Base-by-base conservation (phyloP, 2,797 vertebrate genomes). In the Gephyroberyx darwinii region DNA sequence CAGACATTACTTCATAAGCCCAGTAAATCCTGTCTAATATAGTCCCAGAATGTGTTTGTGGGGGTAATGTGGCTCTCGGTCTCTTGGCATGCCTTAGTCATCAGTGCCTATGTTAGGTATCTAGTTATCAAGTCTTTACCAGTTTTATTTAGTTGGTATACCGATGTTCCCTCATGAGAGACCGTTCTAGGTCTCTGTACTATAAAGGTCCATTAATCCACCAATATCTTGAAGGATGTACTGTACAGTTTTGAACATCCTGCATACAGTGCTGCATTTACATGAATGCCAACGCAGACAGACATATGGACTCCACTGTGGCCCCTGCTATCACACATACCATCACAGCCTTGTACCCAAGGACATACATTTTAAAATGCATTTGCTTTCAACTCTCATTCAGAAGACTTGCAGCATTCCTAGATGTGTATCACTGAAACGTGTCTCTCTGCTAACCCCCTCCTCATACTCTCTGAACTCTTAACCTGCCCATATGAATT, bases 391-490 rank as follows among this genome's bases (percentile, higher is more conserved):
- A 73, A 48, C 30, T 74, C 54, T n/a, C 31, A 48, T 66, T 70
- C 41, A 51, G 41, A 62, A 61, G 59, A 64, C 20, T 19, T 16
- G 39, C 55, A 43, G 26, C 57, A 82, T 71, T 67, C 52, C 61
- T 14, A 80, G 69, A 86, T 84, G 16, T 50, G 3, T 78, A 86
- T 84, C 81, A 47, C 13, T 41, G 52, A 72, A 74, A 14, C 7
- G 8, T 14, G 17, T 51, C 58, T 65, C 31, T 55, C 8, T 51
- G 31, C 19, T 33, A 8, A 58, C 5, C 58, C 74, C 39, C 31
- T 55, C 9, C 41, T 66, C 47, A 2, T 71, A 55, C 62, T 64
- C n/a, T 0, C 13, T 48, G 50, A 77, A 59, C 71, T 75, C 52
- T 35, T 30, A 71, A 67, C 53, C 71, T 58, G 72, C 19, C 64